Conservation (phyloP, 2,797 vertebrate genomes). For the Cuniculus paca region DNA sequence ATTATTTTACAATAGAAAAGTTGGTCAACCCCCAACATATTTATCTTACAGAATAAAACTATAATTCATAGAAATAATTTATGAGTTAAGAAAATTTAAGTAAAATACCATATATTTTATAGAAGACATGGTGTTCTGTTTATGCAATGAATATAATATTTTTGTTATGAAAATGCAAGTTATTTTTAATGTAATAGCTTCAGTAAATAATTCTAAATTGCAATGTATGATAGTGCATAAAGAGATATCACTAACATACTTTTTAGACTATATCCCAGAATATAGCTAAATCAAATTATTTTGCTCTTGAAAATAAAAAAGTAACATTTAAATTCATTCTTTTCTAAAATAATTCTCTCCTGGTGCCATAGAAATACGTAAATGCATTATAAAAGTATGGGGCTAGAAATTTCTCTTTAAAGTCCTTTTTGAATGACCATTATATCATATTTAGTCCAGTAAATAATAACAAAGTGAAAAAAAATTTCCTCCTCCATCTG, state of each 20-base stretch:
- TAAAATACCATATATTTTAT: not conserved
- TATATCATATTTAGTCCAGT: not conserved
- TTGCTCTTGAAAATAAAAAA: not conserved
- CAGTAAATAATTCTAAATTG: conserved; percentile 29
- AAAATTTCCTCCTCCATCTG: not conserved
- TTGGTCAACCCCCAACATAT: not conserved
- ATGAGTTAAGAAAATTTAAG: not conserved
- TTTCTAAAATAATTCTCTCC: not conserved
- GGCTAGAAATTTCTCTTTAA: not conserved
- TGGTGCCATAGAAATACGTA: not conserved
- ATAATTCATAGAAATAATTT: not conserved
- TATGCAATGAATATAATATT: not conserved
- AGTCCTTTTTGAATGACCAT: not conserved
- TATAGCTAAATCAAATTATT: not conserved
- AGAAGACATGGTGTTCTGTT: not conserved
- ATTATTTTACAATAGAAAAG: not conserved
- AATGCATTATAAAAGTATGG: not conserved
- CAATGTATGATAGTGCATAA: not conserved
- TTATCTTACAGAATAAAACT: conserved; percentile 19
- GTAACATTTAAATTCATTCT: not conserved
- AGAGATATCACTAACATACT: not conserved
- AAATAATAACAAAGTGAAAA: not conserved
- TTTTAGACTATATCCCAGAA: not conserved
- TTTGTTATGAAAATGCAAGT: conserved; percentile 6
- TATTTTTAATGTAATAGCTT: conserved; percentile 18